Base-by-base conservation (phyloP, 2,888 invertebrate species). In the Ormia ochracea region DNA sequence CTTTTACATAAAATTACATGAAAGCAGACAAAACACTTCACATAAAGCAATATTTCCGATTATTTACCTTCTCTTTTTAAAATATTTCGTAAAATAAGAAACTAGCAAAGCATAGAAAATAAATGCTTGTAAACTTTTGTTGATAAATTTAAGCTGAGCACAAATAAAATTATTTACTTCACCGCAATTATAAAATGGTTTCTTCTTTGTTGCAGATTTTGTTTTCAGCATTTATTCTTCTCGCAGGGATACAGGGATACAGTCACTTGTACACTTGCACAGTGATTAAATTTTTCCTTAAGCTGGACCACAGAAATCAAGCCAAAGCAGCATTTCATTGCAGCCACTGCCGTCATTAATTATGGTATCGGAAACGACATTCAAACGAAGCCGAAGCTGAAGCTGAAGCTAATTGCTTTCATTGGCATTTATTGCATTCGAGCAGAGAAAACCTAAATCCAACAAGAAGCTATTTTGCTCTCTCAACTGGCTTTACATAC, bases 351-450 rank as follows among this genome's bases (percentile, higher is more conserved):
- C 52, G 66, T 70, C 74, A 75, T 79, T 75, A 79, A 79, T 79
- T 79, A 79, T 75, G 70, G 75, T 65, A 79, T 66, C 70, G 70
- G 70, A 63, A 63, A 75, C 52, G 70, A 52, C 65, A 75, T 59
- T 58, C 63, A 75, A 59, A 58, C 65, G 58, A 59, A 75, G 65
- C 65, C 65, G 58, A 59, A 65, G 58, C 65, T 69, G 56, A 63
- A 63, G 50, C 74, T 74, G 50, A 65, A 65, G 65, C 75, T 79
- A 79, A 79, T 79, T 79, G 75, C 79, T 70, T 75, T 59, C 75
- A 59, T 70, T 79, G 74, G 70, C 65, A 75, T 79, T 79, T 79
- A 75, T 75, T 75, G 41, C 76, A 70, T 63, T 58, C 56, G 63
- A 17, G 26, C 70, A 41, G 43, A 63, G 56, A 38, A 65, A 28